phyloP scores from a whole-genome alignment of 2,888 invertebrate species.

The Heliconius hortense region DNA sequence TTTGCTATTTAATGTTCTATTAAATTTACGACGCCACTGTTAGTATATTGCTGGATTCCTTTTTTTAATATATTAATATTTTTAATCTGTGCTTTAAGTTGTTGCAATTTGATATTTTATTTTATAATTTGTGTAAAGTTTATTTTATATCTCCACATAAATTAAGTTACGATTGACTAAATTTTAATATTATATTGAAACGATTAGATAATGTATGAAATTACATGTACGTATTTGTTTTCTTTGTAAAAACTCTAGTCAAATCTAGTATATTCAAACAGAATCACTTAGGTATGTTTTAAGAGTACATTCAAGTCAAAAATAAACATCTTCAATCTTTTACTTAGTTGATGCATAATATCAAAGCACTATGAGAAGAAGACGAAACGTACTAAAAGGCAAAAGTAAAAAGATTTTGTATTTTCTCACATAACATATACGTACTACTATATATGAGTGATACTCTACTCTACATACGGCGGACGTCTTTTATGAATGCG shows the following conservation, averaged over 20 bases:
- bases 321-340: background rate
- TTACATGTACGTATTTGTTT: background rate
- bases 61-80: background rate
- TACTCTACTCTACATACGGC: constrained; percentile 5
- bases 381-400: background rate
- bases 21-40: constrained; percentile 37
- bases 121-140: background rate
- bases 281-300: background rate
- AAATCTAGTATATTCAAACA: background rate
- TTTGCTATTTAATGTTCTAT: constrained; percentile 37
- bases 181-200: background rate
- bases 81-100: background rate
- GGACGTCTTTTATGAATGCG: constrained; percentile 20
- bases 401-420: constrained; percentile 15
- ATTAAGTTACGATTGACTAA: background rate
- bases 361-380: background rate
- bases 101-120: constrained; percentile 16
- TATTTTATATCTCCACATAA: background rate
- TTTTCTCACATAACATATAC: background rate
- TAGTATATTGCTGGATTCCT: background rate
- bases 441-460: background rate
- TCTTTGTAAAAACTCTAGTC: background rate
- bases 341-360: constrained; percentile 4
- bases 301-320: background rate
- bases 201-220: background rate